Conservation (phyloP, 2,797 vertebrate genomes). For the Chloroceryle amazona region DNA sequence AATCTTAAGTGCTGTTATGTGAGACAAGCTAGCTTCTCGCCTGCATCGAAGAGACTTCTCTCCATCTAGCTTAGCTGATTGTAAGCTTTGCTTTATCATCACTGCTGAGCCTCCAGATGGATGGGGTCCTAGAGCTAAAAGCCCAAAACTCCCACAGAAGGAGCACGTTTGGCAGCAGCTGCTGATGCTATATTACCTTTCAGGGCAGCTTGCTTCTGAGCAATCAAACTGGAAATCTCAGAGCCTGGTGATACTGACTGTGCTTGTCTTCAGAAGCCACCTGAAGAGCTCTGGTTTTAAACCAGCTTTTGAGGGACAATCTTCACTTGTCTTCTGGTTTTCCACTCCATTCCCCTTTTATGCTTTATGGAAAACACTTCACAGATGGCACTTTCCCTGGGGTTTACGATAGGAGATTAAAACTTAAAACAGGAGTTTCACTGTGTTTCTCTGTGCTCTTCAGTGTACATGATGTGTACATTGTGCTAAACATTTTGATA, state of each 20-base stretch:
- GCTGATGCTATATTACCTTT: neutral
- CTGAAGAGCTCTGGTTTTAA: constrained; percentile 7
- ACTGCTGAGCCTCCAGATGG: constrained; percentile 71
- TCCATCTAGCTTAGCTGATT: constrained; percentile 43
- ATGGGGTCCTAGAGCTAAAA: constrained; percentile 77
- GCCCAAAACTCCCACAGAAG: constrained; percentile 64
- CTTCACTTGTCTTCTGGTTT: neutral
- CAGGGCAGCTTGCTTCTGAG: constrained; percentile 45
- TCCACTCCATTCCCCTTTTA: neutral
- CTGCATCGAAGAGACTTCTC: constrained; percentile 55
- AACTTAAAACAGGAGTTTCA: neutral
- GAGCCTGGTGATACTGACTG: neutral
- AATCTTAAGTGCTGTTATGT: neutral
- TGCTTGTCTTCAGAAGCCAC: neutral
- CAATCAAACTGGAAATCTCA: constrained; percentile 50
- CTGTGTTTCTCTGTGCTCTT: neutral
- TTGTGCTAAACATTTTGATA: fast-evolving
- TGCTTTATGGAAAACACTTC: neutral
- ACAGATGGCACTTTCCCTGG: neutral
- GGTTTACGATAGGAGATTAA: neutral
- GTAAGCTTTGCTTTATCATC: constrained; percentile 78
- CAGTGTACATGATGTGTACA: neutral
- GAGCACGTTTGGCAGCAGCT: constrained; percentile 58
- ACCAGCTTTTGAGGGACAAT: neutral
- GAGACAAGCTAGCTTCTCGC: constrained; percentile 22